Base-by-base conservation (phyloP, 2,888 invertebrate species). In the Halictus ligatus region DNA sequence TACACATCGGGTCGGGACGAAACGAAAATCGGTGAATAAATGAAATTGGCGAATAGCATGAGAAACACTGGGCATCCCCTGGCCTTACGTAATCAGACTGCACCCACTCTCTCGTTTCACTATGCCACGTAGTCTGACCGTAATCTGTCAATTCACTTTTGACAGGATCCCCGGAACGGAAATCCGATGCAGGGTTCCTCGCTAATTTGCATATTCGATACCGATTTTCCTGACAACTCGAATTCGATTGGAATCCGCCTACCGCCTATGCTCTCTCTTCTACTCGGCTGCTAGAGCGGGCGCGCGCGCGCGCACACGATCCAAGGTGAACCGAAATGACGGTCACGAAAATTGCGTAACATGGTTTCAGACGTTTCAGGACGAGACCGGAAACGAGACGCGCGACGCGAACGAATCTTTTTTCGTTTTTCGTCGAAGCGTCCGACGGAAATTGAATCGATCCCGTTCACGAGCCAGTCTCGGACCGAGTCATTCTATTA, bases 141-240 rank as follows among this genome's bases (percentile, higher is more conserved):
- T 85, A 84, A 91, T 91, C 91, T 84, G 90, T 90, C 91, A 85
- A 90, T 86, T 88, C 71, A 86, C 89, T 84, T 91, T 86, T 88
- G 81, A 84, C 86, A 88, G 80, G 81, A 88, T 78, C 72, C 60
- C 69, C 46, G 43, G 75, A 83, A 85, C 89, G 90, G 89, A 90
- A 90, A 89, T 90, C 82, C 85, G 87, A 83, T 48, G 78, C 81
- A 83, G 69, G 84, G 43, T 76, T 75, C 46, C 78, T 21, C 69
- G 21, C 40, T 40, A 79, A 90, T 89, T 89, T 90, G 82, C 90
- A 89, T 89, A 87, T 85, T 89, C 80, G 87, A 90, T 90, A 67
- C 64, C 64, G 64, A 82, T 76, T 84, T 88, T 84, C 79, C 48
- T 72, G 82, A 35, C 60, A 75, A 64, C 3, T 74, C 54, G 78